These are phyloP conservation scores for Lanistes nyassanus DNA, from an alignment of 1,140 invertebrate species.

Conservation along the genomic window DNA sequence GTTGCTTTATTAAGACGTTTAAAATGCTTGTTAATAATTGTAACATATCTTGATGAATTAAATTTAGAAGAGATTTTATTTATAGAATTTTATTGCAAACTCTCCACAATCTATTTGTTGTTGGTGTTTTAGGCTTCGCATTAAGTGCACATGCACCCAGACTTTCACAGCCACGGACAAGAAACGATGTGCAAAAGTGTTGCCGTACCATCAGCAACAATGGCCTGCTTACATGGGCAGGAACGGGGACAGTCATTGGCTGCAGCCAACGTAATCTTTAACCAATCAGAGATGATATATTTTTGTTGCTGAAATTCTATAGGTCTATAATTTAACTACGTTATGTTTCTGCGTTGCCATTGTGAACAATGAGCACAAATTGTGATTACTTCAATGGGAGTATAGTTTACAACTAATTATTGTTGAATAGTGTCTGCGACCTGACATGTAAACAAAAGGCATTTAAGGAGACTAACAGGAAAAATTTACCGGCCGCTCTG, in stretches of 20 bases:
- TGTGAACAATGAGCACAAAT: too few species aligned
- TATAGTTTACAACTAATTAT: background rate
- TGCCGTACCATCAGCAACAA: conserved; percentile 65
- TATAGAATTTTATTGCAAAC: too few species aligned
- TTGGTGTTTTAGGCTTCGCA: conserved; percentile 51
- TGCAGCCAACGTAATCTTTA: background rate
- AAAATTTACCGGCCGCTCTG: too few species aligned
- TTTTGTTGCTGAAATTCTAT: background rate
- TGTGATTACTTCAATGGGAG: background rate
- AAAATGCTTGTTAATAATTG: too few species aligned
- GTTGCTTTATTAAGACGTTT: too few species aligned
- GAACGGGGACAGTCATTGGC: conserved; percentile 63
- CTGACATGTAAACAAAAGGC: background rate
- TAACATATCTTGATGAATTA: too few species aligned
- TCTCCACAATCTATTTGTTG: background rate
- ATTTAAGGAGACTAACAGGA: too few species aligned
- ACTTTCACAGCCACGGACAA: conserved; percentile 26
- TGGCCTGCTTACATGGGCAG: conserved; percentile 69
- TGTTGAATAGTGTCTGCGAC: background rate
- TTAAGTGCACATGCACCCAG: conserved; percentile 60
- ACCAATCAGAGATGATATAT: background rate
- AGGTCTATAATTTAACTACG: too few species aligned
- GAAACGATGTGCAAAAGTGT: conserved; percentile 56
- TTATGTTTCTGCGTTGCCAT: too few species aligned
- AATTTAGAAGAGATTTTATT: too few species aligned